Evolutionary conservation across 2,888 invertebrate species (phyloP).

Genomic region (Nezara viridula): DNA sequence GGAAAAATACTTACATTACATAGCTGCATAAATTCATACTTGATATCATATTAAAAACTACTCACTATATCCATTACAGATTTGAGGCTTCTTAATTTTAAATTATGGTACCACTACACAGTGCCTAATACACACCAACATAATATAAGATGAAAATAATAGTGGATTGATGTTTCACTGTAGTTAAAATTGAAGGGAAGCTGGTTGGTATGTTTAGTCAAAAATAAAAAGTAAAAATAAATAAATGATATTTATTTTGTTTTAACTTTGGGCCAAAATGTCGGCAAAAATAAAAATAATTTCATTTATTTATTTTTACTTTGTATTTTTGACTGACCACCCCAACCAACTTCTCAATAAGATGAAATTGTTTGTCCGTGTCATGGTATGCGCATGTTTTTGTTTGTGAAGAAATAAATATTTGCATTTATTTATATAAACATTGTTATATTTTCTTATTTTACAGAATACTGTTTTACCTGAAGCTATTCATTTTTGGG

Average conservation of each 20-base stretch:
- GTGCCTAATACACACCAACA: background rate
- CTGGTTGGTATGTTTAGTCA: too few relatives aligned
- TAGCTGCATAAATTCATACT: background rate
- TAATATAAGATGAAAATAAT: background rate
- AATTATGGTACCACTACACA: background rate
- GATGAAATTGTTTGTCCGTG: background rate
- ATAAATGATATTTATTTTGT: too few relatives aligned
- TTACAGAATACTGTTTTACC: conserved; percentile 89
- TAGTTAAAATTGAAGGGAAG: too few relatives aligned
- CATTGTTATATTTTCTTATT: conserved; percentile 64
- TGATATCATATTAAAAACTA: background rate
- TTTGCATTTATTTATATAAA: background rate
- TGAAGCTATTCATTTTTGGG: conserved; percentile 94
- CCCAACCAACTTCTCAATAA: too few relatives aligned
- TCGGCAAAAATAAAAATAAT: too few relatives aligned
- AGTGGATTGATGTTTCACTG: too few relatives aligned
- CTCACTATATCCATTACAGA: background rate
- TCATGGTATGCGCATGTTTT: background rate
- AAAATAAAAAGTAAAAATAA: too few relatives aligned
- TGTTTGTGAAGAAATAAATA: background rate
- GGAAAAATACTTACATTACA: background rate
- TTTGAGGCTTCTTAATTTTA: background rate
- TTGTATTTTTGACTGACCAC: too few relatives aligned
- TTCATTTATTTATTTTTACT: too few relatives aligned
- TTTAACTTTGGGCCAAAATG: too few relatives aligned